phyloP scores from a whole-genome alignment of 2,888 invertebrate species.

The Ophraella communa region DNA sequence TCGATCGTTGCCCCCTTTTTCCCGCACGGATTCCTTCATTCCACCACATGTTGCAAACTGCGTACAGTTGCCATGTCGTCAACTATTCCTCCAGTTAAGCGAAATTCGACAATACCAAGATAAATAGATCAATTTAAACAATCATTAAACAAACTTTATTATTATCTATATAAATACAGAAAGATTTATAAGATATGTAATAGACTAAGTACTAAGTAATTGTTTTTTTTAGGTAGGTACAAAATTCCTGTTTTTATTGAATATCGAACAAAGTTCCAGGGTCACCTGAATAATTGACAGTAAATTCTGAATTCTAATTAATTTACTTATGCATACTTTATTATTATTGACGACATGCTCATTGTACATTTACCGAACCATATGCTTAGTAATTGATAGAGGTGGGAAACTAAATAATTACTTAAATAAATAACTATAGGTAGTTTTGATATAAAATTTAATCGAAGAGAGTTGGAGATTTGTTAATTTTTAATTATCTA shows the following conservation, averaged over 20 bases:
- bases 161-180: not conserved
- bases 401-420: not conserved
- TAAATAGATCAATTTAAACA: not conserved
- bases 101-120: not conserved
- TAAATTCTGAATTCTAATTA: conserved; percentile 17
- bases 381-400: not conserved
- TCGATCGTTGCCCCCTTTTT: conserved; percentile 51
- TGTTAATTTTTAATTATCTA: no score
- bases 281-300: conserved; percentile 23
- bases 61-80: conserved; percentile 25
- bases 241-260: conserved; percentile 8
- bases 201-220: no score
- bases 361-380: conserved; percentile 10
- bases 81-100: not conserved
- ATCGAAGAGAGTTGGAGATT: no score
- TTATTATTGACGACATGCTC: conserved; percentile 9
- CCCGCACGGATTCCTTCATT: conserved; percentile 51
- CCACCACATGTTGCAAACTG: conserved; percentile 45
- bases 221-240: not conserved
- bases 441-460: no score
- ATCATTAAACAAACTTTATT: not conserved
- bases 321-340: conserved; percentile 20
- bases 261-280: conserved; percentile 8
- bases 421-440: not conserved
- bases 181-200: not conserved